phyloP scores from a whole-genome alignment of 2,888 invertebrate genomes.

The Leptinotarsa rubiginosa region DNA sequence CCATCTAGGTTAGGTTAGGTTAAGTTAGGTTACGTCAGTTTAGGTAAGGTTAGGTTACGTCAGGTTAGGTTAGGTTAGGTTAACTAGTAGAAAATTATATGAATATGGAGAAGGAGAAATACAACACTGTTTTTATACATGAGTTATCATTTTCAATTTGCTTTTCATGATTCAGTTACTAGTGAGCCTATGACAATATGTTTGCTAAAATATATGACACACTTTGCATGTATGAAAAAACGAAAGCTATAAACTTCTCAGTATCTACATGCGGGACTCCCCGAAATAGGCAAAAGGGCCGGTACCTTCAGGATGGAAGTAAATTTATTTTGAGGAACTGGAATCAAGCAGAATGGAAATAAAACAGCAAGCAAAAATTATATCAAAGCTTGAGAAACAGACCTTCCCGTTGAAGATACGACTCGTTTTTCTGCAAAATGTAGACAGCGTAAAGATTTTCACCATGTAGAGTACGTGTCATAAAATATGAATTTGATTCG shows the following conservation, averaged over 20 bases:
- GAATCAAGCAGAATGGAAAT: constrained; percentile 14
- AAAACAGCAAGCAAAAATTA: constrained; percentile 41
- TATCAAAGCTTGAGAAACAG: constrained; percentile 57
- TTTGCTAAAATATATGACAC: neutral
- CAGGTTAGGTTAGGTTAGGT: no score
- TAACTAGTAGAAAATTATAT: no score
- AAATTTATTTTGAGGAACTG: constrained; percentile 2
- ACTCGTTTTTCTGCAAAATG: constrained; percentile 65
- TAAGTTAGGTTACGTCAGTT: no score
- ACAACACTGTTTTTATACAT: no score
- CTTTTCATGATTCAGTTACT: no score
- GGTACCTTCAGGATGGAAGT: neutral
- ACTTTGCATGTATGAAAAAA: neutral
- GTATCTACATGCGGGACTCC: constrained; percentile 6
- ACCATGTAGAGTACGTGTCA: neutral
- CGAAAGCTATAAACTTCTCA: neutral
- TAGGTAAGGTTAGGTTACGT: no score
- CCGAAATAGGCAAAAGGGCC: neutral
- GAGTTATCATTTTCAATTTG: no score
- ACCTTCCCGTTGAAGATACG: constrained; percentile 67
- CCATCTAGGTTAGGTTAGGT: no score
- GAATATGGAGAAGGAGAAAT: no score
- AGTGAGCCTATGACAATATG: no score
- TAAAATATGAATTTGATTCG: neutral
- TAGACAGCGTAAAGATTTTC: constrained; percentile 19